Base-by-base conservation (phyloP, 2,797 vertebrate genomes). In the Rhinoraja longicauda region DNA sequence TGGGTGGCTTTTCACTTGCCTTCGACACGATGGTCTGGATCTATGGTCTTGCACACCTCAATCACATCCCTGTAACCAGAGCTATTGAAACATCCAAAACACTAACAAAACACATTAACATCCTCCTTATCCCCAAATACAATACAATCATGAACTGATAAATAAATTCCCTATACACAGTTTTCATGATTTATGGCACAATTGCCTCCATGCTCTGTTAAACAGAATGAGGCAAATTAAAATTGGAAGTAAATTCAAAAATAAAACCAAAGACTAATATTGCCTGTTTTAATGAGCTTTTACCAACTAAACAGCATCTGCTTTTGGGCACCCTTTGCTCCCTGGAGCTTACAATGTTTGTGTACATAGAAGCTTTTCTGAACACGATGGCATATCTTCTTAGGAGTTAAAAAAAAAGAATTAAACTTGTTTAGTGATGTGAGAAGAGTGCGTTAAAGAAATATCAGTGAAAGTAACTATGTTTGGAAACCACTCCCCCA, bases 281-380 rank as follows among this genome's bases (percentile, higher is more conserved):
- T 73, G 26, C 64, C 70, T 73, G 24, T 29, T 92, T 75, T 92
- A 92, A 92, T 92, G 90, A 92, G 90, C 67, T 92, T 92, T 92
- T 53, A 92, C 36, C 70, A 92, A 53, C 70, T 92, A 53, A 75
- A 72, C 90, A 57, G 45, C 36, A 29, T 75, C 70, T 92, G 90
- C 26, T 39, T 67, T 70, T 73, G 21, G 24, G 64, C 90, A 92
- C 32, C 21, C 67, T 53, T 45, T 53, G 70, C 70, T 53, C 90
- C 39, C 90, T 45, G 36, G 21, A 53, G 39, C 70, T 26, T 72
- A 24, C 24, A 73, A 92, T 73, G 6, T 29, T 73, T 8, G 39
- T 72, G 67, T 19, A 64, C 4, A 1, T n/a, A 67, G n/a, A 67
- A 88, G 84, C 36, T n/a, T 53, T 73, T 75, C 32, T 92, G 26